Evolutionary conservation across 2,797 vertebrate genomes (phyloP).

Genomic region (Pangasius krempfi): DNA sequence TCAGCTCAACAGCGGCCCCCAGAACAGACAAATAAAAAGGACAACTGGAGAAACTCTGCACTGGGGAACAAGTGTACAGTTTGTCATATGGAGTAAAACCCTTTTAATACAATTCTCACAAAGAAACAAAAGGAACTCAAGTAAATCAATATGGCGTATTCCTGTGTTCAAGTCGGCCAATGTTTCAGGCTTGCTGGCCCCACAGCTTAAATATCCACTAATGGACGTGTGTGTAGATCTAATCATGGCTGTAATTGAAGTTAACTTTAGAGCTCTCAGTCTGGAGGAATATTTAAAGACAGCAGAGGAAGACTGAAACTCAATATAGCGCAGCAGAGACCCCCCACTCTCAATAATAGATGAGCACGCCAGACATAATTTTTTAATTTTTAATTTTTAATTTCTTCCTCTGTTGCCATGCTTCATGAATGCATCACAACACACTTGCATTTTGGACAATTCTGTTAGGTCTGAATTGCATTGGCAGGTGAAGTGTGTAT

Average conservation of each 20-base stretch:
- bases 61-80: conserved; percentile 48
- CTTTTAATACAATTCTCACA: conserved; percentile 50
- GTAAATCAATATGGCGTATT: conserved; percentile 61
- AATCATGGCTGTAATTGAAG: conserved; percentile 81
- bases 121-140: conserved; percentile 45
- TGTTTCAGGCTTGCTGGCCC: conserved; percentile 53
- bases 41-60: conserved; percentile 22
- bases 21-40: not conserved
- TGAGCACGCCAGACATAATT: conserved; percentile 71
- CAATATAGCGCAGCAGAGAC: conserved; percentile 73
- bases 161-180: conserved; percentile 47
- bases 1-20: not conserved
- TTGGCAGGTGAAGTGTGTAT: not conserved
- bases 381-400: conserved; percentile 52
- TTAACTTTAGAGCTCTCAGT: conserved; percentile 82
- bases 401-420: conserved; percentile 29
- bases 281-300: conserved; percentile 81
- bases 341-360: conserved; percentile 76
- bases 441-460: not conserved
- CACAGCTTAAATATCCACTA: conserved; percentile 81
- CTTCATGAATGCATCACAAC: not conserved
- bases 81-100: conserved; percentile 46
- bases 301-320: conserved; percentile 77
- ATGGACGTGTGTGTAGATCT: conserved; percentile 81
- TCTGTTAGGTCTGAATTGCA: not conserved